A percentile compares a stretch with the other conserved stretches of the same genome.
phyloP scores from a whole-genome alignment of 2,797 vertebrate genomes.

The Eulemur albifrons region DNA sequence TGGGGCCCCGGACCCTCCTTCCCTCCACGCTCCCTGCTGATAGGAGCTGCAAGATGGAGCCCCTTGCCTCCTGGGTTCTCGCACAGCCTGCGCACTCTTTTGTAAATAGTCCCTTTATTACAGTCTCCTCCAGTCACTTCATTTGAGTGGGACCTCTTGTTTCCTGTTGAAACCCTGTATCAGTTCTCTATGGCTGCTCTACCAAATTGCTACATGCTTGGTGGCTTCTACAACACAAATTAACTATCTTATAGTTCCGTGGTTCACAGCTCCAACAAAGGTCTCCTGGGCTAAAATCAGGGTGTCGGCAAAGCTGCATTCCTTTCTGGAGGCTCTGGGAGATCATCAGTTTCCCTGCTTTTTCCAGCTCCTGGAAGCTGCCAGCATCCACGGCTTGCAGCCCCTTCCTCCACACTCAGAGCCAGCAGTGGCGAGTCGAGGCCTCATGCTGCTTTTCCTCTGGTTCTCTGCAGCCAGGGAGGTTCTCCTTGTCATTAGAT shows the following conservation, averaged over 20 bases:
- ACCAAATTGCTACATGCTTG: background rate
- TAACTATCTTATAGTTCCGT: background rate
- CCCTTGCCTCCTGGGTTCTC: background rate
- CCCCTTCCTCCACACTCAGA: background rate
- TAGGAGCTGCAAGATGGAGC: background rate
- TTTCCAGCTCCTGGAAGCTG: background rate
- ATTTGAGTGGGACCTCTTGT: background rate
- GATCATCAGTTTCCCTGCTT: background rate
- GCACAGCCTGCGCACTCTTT: background rate
- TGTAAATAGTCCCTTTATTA: background rate
- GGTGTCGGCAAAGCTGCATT: rapidly evolving
- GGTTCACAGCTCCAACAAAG: background rate
- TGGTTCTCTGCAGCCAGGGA: background rate
- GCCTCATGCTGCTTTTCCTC: rapidly evolving
- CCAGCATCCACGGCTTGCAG: background rate
- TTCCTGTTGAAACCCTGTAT: background rate
- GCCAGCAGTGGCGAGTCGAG: too few relatives aligned
- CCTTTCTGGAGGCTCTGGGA: background rate
- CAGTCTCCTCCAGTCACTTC: background rate
- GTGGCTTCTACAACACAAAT: background rate
- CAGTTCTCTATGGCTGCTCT: background rate
- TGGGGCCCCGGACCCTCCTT: background rate
- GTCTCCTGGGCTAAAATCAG: background rate
- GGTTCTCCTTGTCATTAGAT: background rate
- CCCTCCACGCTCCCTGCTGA: rapidly evolving